Evolutionary conservation across 2,888 invertebrate genomes (phyloP), one percentile per base, ranked within the genome.

Genomic region (Dugesia japonica): DNA sequence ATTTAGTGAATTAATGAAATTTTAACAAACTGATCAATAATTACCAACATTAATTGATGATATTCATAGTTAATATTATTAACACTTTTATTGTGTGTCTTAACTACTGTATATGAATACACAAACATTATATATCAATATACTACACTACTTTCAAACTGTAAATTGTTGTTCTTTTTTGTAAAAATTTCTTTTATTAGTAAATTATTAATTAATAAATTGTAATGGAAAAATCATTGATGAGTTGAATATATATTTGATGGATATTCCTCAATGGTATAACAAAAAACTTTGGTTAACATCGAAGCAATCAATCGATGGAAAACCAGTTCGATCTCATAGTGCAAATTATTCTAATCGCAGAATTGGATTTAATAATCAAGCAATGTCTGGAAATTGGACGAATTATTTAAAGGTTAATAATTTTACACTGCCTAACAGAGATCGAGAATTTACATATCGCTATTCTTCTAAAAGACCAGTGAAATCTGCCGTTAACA

Each of bases 281-380:
- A 56, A 56, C 17, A 56, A 56, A 7, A n/a, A 23, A n/a, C 56
- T 56, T 23, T 56, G 56, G 56, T 23, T 20, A n/a, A n/a, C 56
- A n/a, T 56, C 56, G 7, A 56, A 56, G 17, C 56, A 56, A n/a
- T 56, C 56, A 23, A 56, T 56, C 4, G 56, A 56, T n/a, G 56
- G 56, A 23, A n/a, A 23, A 23, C 56, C 56, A n/a, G 56, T 56
- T n/a, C 4, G 56, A 56, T 56, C 56, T 56, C 56, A 56, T 7
- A 56, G 56, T 56, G 56, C 56, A n/a, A 56, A 23, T 56, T 56
- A 56, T 56, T 4, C 56, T n/a, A 56, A 56, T 23, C 56, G 56
- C n/a, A 4, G 56, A 56, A 56, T 4, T 23, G 56, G 56, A 56
- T 56, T 56, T 56, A 20, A 20, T 7, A 9, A n/a, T 56, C 56